A percentile compares a stretch with the other conserved stretches of the same genome.
Evolutionary conservation across 2,113 vertebrate species (phyloP).

Genomic region (Peromyscus californicus): DNA sequence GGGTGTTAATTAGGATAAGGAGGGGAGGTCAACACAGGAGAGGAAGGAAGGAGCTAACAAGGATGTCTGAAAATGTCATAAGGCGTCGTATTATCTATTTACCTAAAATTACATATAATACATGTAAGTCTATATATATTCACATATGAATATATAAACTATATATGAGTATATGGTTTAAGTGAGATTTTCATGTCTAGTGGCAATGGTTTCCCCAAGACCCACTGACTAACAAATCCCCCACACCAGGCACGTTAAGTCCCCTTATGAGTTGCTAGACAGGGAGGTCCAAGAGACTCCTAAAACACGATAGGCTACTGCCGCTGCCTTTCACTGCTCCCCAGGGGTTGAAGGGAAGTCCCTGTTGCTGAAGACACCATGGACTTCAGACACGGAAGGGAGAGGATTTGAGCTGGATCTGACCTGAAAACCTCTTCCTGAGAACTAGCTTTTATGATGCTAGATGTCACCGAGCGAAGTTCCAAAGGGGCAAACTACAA

Average conservation of each 20-base stretch:
- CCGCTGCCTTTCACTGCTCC: background rate
- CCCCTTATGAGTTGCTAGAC: too few relatives aligned
- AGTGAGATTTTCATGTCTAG: background rate
- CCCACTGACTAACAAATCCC: background rate
- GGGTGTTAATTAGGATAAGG: background rate
- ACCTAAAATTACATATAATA: background rate
- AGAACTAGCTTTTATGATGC: background rate
- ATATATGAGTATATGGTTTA: background rate
- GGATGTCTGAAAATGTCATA: background rate
- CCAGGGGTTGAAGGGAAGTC: background rate
- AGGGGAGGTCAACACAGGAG: background rate
- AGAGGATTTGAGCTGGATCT: background rate
- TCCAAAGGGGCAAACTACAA: background rate
- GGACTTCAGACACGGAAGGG: background rate
- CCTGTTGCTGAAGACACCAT: background rate
- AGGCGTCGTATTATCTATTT: background rate
- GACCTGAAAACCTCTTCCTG: background rate
- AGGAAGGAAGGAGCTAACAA: background rate
- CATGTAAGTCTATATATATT: background rate
- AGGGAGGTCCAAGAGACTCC: background rate
- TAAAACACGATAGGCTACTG: background rate
- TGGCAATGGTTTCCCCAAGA: background rate
- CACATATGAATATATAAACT: background rate
- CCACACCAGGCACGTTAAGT: background rate
- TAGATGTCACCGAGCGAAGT: background rate